A percentile compares a stretch with the other conserved stretches of the same genome.
Conservation (phyloP, 2,113 vertebrate species). For the Anoplopoma fimbria region DNA sequence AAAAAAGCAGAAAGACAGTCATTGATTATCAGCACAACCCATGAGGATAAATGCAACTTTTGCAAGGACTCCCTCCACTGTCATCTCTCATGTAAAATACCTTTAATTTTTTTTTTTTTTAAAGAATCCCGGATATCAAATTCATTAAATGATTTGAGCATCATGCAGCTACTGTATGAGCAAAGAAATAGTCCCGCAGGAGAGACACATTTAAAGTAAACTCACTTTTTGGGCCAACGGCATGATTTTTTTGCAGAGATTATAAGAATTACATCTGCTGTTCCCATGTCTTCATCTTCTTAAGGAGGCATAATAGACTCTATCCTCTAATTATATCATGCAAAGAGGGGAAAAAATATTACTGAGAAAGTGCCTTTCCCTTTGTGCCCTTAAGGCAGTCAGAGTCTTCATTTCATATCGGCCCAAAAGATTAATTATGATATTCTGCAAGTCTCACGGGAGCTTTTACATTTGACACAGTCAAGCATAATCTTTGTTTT, state of each 20-base stretch:
- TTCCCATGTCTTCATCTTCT: background rate
- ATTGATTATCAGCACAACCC: conserved; percentile 60
- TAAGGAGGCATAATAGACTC: background rate
- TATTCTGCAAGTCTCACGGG: conserved; percentile 58
- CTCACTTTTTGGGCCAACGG: background rate
- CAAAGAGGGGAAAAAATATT: conserved; percentile 34
- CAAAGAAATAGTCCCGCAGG: background rate
- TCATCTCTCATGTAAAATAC: conserved; percentile 8
- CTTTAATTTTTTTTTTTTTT: background rate
- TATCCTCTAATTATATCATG: conserved; percentile 32
- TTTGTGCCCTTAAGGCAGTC: conserved; percentile 52
- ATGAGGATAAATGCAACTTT: conserved; percentile 11
- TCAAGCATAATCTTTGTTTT: conserved; percentile 64
- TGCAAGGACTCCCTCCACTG: background rate
- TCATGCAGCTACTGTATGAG: background rate
- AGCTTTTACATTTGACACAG: conserved; percentile 72
- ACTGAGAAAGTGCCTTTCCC: conserved; percentile 34
- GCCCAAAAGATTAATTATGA: conserved; percentile 66
- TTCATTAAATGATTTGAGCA: background rate
- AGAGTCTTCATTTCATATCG: conserved; percentile 58
- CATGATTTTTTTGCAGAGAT: background rate
- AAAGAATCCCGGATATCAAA: background rate
- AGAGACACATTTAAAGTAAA: conserved; percentile 6
- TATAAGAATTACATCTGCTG: background rate
- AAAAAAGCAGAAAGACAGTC: conserved; percentile 62